Conservation (phyloP, 2,888 invertebrate species). For the Melanchra persicariae region DNA sequence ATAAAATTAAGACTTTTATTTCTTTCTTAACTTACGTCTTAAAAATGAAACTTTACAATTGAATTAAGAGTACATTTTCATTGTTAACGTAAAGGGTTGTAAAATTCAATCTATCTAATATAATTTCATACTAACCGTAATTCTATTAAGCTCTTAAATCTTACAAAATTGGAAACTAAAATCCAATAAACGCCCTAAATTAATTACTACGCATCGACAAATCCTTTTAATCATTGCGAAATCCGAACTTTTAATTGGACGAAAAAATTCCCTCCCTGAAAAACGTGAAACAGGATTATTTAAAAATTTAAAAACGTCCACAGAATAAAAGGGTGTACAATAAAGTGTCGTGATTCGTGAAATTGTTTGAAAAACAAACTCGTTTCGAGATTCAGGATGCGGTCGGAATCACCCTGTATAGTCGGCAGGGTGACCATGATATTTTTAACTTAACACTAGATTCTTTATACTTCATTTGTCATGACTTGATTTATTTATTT, state of each 20-base stretch:
- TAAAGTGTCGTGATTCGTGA: conserved; percentile 59
- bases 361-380: conserved; percentile 63
- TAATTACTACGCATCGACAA: conserved; percentile 30
- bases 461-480: neutral
- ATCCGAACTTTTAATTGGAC: conserved; percentile 57
- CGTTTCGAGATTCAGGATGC: conserved; percentile 46
- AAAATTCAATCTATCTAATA: neutral
- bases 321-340: conserved; percentile 52
- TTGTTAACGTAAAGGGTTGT: neutral
- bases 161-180: conserved; percentile 30
- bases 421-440: conserved; percentile 40
- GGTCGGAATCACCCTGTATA: conserved; percentile 31
- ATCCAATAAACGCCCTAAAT: conserved; percentile 38
- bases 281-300: conserved; percentile 26
- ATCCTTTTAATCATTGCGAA: conserved; percentile 42
- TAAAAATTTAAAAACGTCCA: conserved; percentile 36
- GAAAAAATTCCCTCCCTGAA: conserved; percentile 1
- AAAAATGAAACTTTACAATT: too few species aligned
- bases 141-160: conserved; percentile 12
- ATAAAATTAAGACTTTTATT: too few species aligned
- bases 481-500: neutral
- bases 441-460: neutral
- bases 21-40: too few species aligned
- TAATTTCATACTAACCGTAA: neutral
- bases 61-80: neutral